Evolutionary conservation across 2,888 invertebrate genomes (phyloP).

Genomic region (Ernsta delagoae): DNA sequence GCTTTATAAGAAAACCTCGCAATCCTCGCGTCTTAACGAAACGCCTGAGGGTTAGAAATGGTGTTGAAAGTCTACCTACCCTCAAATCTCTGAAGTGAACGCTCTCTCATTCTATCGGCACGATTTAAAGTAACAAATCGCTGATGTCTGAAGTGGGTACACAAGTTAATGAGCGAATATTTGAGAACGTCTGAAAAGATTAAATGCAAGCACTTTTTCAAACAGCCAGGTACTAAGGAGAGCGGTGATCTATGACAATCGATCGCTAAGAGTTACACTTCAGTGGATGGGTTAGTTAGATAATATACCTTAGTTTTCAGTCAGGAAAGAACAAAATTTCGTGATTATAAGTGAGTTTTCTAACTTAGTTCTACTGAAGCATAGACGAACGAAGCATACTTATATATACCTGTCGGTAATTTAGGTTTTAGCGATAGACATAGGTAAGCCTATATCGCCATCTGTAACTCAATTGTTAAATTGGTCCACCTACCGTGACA

Average conservation of each 20-base stretch:
- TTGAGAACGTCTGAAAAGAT: slow-evolving; percentile 78
- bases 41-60: slow-evolving; percentile 51
- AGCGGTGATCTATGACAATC: slow-evolving; percentile 52
- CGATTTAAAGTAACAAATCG: slow-evolving; percentile 77
- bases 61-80: slow-evolving; percentile 53
- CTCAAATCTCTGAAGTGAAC: slow-evolving; percentile 50
- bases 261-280: slow-evolving; percentile 57
- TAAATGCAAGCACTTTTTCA: slow-evolving; percentile 76
- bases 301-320: no score
- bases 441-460: no score
- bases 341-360: no score
- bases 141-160: slow-evolving; percentile 76
- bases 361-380: no score
- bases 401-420: no score
- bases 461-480: no score
- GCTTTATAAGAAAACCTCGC: slow-evolving; percentile 56
- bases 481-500: no score
- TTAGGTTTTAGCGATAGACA: no score
- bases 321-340: neutral
- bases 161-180: slow-evolving; percentile 81
- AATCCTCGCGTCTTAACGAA: slow-evolving; percentile 48
- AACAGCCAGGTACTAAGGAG: slow-evolving; percentile 59
- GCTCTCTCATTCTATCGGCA: slow-evolving; percentile 73
- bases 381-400: no score
- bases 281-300: slow-evolving; percentile 19